Evolutionary conservation across 2,888 invertebrate genomes (phyloP).

Genomic region (Oxyteleia sp.): DNA sequence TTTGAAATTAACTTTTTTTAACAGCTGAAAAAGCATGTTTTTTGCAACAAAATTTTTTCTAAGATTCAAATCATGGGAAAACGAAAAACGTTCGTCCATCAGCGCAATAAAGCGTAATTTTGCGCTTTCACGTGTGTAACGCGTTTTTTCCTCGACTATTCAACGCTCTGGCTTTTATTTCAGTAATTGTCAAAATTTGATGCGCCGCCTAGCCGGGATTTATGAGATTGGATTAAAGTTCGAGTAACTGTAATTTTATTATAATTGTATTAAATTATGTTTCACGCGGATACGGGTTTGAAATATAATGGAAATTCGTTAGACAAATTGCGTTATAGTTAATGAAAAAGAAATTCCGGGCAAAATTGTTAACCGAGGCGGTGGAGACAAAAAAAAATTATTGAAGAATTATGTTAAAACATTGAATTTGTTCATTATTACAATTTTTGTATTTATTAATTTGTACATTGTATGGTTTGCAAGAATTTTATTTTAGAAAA

Average conservation of each 20-base stretch:
- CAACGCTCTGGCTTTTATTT: constrained; percentile 10
- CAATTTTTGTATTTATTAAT: too few species aligned
- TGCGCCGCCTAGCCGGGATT: constrained; percentile 17
- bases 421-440: too few species aligned
- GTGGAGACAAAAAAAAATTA: too few species aligned
- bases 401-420: too few species aligned
- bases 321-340: constrained; percentile 40
- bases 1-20: too few species aligned
- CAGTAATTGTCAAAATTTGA: constrained; percentile 24
- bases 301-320: constrained; percentile 50
- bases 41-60: background rate
- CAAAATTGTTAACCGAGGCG: constrained; percentile 16
- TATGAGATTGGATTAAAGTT: constrained; percentile 34
- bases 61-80: background rate
- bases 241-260: constrained; percentile 41
- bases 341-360: constrained; percentile 29
- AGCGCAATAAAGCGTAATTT: constrained; percentile 5
- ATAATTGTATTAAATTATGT: constrained; percentile 47
- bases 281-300: constrained; percentile 35
- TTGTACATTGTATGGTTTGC: too few species aligned
- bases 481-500: too few species aligned
- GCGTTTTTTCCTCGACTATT: background rate
- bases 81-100: background rate
- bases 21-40: background rate
- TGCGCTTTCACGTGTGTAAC: background rate